Conservation (phyloP, 2,113 vertebrate genomes). For the Tor tambroides region DNA sequence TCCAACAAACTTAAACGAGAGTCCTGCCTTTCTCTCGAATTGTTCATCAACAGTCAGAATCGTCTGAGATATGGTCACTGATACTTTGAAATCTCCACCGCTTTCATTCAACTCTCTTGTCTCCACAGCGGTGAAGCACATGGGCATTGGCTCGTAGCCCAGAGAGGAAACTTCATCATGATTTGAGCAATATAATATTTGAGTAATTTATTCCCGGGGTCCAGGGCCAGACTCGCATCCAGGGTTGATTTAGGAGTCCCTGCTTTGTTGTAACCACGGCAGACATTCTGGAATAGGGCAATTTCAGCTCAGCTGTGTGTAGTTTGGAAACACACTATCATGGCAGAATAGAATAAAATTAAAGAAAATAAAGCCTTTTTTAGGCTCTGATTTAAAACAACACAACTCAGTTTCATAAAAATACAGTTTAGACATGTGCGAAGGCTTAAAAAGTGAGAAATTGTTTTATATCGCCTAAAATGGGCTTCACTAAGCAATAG, state of each 20-base stretch:
- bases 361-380: constrained; percentile 51
- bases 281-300: constrained; percentile 35
- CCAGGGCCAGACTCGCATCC: constrained; percentile 29
- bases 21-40: background rate
- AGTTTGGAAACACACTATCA: constrained; percentile 44
- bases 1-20: constrained; percentile 33
- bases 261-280: constrained; percentile 50
- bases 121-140: background rate
- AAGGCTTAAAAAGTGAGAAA: constrained; percentile 24
- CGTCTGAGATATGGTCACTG: background rate
- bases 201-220: constrained; percentile 49
- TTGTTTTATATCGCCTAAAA: constrained; percentile 12
- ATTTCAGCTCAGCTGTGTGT: constrained; percentile 50
- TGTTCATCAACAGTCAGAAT: constrained; percentile 26
- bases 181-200: constrained; percentile 59
- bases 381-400: constrained; percentile 55
- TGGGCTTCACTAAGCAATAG: constrained; percentile 33
- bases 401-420: constrained; percentile 43
- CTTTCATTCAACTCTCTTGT: constrained; percentile 7
- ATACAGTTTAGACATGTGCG: constrained; percentile 49
- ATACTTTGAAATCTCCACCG: constrained; percentile 28
- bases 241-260: constrained; percentile 59
- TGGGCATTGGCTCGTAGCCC: constrained; percentile 53
- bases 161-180: constrained; percentile 49
- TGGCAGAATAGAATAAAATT: constrained; percentile 34